Evolutionary conservation across 2,888 invertebrate genomes (phyloP), one percentile per base, ranked within the genome.

Genomic region (Rhabditoides inermis): DNA sequence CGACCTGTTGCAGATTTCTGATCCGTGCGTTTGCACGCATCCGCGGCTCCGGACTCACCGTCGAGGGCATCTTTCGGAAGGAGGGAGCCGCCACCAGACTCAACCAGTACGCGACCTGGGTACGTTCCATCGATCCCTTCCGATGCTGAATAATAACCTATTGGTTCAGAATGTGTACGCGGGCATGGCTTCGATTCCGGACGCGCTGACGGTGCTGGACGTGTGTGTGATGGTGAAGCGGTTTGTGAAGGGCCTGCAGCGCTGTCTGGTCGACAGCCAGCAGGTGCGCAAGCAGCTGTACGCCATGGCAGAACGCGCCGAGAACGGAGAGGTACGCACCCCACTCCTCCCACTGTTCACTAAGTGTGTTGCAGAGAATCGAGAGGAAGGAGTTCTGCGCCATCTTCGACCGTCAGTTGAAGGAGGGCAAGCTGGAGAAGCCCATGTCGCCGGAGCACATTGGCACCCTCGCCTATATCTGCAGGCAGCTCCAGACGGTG

Each of bases 11-110:
- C 39, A 63, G 63, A 15, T 69, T 69, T 45, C 45, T 69, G n/a
- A 53, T 69, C n/a, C 55, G 66, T 41, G 69, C 69, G 5, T 69
- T 69, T 49, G 56, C 55, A 32, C 58, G 51, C 44, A 60, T 69
- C 39, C 39, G 49, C 12, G 52, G 54, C n/a, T 51, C 55, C 37
- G 68, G 62, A 6, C 47, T 51, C 42, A 37, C 52, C 22, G 51
- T 53, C n/a, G 69, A 69, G 48, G 69, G 69, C 6, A 58, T 69
- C n/a, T 69, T 69, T 36, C 60, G 69, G 7, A 62, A 61, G 45
- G 64, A 69, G 35, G 69, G 69, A 23, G 64, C 61, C 45, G 51
- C 55, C 3, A 51, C 49, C 5, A 51, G 69, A 15, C 40, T 65
- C 40, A 57, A 55, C 40, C 10, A 18, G 7, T n/a, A n/a, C 15